phyloP scores from a whole-genome alignment of 2,113 vertebrate genomes.

The Myocastor coypus region DNA sequence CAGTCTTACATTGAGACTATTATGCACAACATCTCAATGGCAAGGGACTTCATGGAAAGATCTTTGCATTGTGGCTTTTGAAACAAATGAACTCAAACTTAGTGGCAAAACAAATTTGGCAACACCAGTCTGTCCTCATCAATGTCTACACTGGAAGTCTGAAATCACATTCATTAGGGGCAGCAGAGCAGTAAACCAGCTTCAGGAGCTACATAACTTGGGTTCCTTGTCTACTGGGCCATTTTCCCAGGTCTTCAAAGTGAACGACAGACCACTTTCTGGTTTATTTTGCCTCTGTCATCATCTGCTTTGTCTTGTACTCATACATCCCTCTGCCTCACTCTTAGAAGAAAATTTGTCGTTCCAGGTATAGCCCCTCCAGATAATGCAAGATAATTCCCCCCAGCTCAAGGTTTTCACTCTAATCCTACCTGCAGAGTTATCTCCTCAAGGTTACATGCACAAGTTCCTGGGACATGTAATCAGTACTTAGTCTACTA shows the following conservation, averaged over 20 bases:
- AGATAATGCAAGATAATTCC: background rate
- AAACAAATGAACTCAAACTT: background rate
- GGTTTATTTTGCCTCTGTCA: background rate
- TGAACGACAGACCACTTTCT: background rate
- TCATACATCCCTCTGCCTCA: background rate
- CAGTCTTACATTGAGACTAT: background rate
- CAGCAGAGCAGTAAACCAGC: background rate
- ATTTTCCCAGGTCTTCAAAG: background rate
- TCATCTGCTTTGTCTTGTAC: background rate
- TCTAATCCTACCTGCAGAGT: background rate
- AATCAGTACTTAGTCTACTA: background rate
- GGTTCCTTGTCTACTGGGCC: background rate
- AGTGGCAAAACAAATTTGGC: too few relatives aligned
- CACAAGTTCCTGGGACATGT: background rate
- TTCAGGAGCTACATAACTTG: background rate
- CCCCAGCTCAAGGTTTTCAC: background rate
- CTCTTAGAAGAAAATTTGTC: background rate
- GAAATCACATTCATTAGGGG: background rate
- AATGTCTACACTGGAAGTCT: background rate
- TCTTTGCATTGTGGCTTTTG: background rate
- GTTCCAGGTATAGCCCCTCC: background rate
- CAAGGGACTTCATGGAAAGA: background rate
- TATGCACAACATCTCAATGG: background rate
- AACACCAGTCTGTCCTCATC: background rate
- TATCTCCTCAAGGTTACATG: background rate